phyloP scores from a whole-genome alignment of 2,113 vertebrate species.

The Pseudolaguvia tuberculata region DNA sequence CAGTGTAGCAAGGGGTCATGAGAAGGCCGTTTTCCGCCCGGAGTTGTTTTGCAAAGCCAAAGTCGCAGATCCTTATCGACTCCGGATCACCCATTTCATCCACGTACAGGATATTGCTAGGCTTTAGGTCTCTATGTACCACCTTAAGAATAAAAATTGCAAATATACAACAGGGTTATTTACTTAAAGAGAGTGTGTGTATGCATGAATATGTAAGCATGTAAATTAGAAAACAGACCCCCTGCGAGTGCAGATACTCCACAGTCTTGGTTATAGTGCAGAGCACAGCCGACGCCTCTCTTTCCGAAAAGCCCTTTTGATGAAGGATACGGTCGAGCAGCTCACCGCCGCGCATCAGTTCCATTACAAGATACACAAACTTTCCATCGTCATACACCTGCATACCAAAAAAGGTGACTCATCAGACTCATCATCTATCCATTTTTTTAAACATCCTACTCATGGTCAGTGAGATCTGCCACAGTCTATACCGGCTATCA shows the following conservation, averaged over 20 bases:
- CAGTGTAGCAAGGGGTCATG: constrained; percentile 96
- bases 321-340: constrained; percentile 84
- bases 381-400: constrained; percentile 92
- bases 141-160: constrained; percentile 68
- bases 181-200: not conserved
- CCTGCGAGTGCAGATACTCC: constrained; percentile 92
- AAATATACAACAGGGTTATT: not conserved
- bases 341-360: constrained; percentile 86
- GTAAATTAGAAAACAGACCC: constrained; percentile 64
- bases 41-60: constrained; percentile 91
- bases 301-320: constrained; percentile 83
- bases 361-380: constrained; percentile 84
- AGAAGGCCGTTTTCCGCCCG: constrained; percentile 88
- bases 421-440: not conserved
- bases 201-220: not conserved
- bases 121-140: constrained; percentile 92
- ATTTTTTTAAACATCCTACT: too few species aligned
- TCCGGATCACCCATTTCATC: constrained; percentile 88
- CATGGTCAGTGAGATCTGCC: too few species aligned
- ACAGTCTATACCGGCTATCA: too few species aligned
- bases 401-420: not conserved
- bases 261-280: constrained; percentile 85
- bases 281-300: constrained; percentile 84
- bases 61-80: constrained; percentile 88
- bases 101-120: constrained; percentile 90